Evolutionary conservation across 2,113 vertebrate species (phyloP), one percentile per base, ranked within the genome.

Genomic region (Dasyornis broadbenti): DNA sequence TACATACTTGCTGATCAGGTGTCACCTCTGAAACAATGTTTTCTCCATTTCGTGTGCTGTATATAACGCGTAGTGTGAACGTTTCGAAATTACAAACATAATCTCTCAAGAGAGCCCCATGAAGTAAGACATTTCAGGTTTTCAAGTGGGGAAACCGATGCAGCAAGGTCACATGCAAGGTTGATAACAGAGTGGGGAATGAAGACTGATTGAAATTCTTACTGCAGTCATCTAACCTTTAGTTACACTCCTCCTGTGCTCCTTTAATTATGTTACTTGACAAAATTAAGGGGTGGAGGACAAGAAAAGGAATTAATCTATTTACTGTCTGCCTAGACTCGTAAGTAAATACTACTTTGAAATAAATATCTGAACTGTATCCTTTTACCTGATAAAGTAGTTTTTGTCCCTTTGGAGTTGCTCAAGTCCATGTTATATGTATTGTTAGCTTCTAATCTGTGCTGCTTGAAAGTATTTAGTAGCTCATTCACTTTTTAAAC

Each of bases 221-320:
- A 27, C 40, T 81, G 65, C 88, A 49, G 68, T 52, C 44, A 60
- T 45, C 52, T 56, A 78, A 44, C 85, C 88, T 89, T 89, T 68
- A 80, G 88, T 91, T 94, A 75, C 2, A 0, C 64, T 91, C 63
- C 44, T 88, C n/a, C 56, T 80, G 44, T 92, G 64, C 47, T 72
- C 60, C 92, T 90, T 77, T 96, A 95, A 87, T 94, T 88, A 88
- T 23, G 40, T 92, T 92, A 82, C 47, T 78, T 92, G 82, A 78
- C 79, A 77, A 84, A 95, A 94, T 92, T 78, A 92, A 90, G 92
- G 82, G 90, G 90, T 73, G 85, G 68, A 88, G 72, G 33, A 91
- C 52, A 66, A 87, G 82, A 70, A 73, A 60, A 73, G 27, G 53
- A 89, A 89, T 80, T 80, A 59, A 72, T 92, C 79, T 94, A 68